phyloP scores from a whole-genome alignment of 2,888 invertebrate genomes.

The Drepanosiphum platanoidis region DNA sequence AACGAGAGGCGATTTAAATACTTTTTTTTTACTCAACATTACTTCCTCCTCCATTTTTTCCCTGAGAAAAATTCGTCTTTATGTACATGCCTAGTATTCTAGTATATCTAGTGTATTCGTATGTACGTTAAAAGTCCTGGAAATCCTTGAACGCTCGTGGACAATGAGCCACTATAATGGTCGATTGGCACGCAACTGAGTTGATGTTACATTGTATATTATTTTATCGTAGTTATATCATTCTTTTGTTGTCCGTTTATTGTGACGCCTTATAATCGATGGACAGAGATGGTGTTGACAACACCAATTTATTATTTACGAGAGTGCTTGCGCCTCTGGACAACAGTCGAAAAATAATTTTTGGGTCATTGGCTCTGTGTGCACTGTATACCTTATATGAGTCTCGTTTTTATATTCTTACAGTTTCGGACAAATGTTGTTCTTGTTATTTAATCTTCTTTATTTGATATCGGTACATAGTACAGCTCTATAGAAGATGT shows the following conservation, averaged over 20 bases:
- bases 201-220: slow-evolving; percentile 66
- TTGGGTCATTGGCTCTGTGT: slow-evolving; percentile 54
- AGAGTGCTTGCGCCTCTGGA: slow-evolving; percentile 31
- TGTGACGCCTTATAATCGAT: slow-evolving; percentile 60
- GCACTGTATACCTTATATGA: background rate
- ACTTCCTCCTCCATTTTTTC: background rate
- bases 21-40: background rate
- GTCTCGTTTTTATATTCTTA: slow-evolving; percentile 8
- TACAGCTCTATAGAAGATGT: background rate
- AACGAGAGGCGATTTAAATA: too few relatives aligned
- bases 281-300: slow-evolving; percentile 34
- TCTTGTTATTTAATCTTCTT: slow-evolving; percentile 3
- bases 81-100: too few relatives aligned
- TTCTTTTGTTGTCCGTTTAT: slow-evolving; percentile 61
- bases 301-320: slow-evolving; percentile 56
- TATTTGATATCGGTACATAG: background rate
- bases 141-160: slow-evolving; percentile 29
- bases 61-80: too few relatives aligned
- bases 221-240: slow-evolving; percentile 35
- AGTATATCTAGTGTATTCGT: background rate
- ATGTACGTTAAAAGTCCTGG: background rate
- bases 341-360: slow-evolving; percentile 26
- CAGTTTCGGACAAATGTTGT: slow-evolving; percentile 6
- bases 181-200: slow-evolving; percentile 64
- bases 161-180: slow-evolving; percentile 10